Evolutionary conservation across 2,797 vertebrate species (phyloP).

Genomic region (Amniataba percoides): DNA sequence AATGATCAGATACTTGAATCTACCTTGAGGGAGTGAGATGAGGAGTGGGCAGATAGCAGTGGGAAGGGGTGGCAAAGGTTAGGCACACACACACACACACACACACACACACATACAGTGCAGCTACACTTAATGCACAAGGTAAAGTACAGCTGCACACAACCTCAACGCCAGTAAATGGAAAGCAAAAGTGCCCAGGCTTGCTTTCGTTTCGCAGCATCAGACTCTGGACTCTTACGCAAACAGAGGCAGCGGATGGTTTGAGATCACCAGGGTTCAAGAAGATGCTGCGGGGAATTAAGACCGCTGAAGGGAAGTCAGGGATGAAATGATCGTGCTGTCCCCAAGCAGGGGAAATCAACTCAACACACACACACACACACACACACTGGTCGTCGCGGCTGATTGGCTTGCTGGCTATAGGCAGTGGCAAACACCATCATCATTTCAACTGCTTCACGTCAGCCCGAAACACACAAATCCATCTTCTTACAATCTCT

Average conservation of each 20-base stretch:
- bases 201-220: slow-evolving; percentile 50
- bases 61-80: slow-evolving; percentile 57
- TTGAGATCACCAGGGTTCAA: slow-evolving; percentile 27
- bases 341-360: slow-evolving; percentile 18
- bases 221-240: slow-evolving; percentile 40
- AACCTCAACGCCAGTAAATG: slow-evolving; percentile 33
- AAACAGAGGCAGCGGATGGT: slow-evolving; percentile 31
- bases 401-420: slow-evolving; percentile 27
- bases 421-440: slow-evolving; percentile 12
- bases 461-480: slow-evolving; percentile 11
- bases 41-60: slow-evolving; percentile 64
- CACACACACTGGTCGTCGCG: slow-evolving; percentile 6
- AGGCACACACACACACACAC: background rate
- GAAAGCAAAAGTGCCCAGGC: slow-evolving; percentile 40
- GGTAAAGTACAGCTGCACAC: slow-evolving; percentile 30
- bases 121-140: slow-evolving; percentile 21
- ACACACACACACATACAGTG: slow-evolving; percentile 27
- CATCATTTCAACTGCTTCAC: slow-evolving; percentile 4
- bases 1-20: slow-evolving; percentile 60
- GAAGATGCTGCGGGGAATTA: slow-evolving; percentile 38
- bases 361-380: slow-evolving; percentile 14
- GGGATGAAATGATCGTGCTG: slow-evolving; percentile 43
- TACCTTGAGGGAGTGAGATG: slow-evolving; percentile 67
- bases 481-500: background rate
- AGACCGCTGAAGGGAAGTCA: slow-evolving; percentile 25